Percentiles rank a stretch among this genome's conserved stretches.
Conservation (phyloP, 2,113 vertebrate species). For the Lophochroa leadbeateri region DNA sequence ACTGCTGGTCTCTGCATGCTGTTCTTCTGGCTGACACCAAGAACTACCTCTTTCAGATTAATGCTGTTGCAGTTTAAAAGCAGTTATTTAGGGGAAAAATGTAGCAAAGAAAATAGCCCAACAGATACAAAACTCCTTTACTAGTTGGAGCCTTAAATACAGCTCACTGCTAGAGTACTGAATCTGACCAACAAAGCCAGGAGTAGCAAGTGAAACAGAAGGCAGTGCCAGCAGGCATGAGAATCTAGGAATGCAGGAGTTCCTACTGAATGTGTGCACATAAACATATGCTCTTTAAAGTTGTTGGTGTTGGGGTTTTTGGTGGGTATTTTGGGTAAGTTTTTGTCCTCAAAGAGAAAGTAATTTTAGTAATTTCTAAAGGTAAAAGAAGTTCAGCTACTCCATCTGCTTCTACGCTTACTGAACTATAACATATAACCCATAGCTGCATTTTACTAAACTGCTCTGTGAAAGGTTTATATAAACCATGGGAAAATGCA, state of each 20-base stretch:
- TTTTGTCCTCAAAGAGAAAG: not conserved
- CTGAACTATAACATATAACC: not conserved
- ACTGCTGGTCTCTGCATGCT: not conserved
- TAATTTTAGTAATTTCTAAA: not conserved
- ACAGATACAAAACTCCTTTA: not conserved
- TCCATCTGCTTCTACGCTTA: not conserved
- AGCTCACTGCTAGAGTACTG: not conserved
- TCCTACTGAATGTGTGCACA: not conserved
- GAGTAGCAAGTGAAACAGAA: not conserved
- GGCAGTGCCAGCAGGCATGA: not conserved
- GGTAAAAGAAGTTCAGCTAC: not conserved
- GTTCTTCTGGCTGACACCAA: not conserved
- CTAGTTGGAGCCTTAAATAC: not conserved
- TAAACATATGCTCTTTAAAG: not conserved
- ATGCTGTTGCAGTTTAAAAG: rapidly evolving
- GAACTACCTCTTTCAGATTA: not conserved
- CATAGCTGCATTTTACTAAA: not conserved
- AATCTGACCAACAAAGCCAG: not conserved
- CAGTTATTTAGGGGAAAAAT: not conserved
- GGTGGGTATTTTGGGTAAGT: not conserved
- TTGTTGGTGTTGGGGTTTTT: not conserved
- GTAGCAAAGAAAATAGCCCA: not conserved
- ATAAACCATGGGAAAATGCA: not conserved
- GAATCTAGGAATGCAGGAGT: not conserved
- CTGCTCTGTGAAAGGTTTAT: not conserved